A percentile compares a stretch with the other conserved stretches of the same genome.
phyloP scores from a whole-genome alignment of 2,888 invertebrate species.

The Agonopterix alstromeriana region DNA sequence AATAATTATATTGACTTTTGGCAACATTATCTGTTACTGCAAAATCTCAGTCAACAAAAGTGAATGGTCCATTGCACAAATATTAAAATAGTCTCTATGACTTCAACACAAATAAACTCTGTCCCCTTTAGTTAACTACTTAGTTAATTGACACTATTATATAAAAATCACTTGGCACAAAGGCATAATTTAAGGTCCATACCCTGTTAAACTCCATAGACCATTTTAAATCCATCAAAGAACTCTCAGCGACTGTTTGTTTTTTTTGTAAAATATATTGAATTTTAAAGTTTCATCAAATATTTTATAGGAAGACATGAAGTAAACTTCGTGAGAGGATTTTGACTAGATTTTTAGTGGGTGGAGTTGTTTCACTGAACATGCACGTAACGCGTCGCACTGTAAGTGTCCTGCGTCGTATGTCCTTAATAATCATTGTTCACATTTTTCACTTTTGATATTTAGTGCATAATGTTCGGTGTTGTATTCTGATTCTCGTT shows the following conservation, averaged over 20 bases:
- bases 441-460: conserved; percentile 73
- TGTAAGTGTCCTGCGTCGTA: conserved; percentile 34
- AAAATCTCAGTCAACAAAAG: conserved; percentile 28
- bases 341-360: conserved; percentile 65
- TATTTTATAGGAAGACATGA: conserved; percentile 54
- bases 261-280: conserved; percentile 17
- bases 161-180: conserved; percentile 75
- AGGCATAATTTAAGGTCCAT: conserved; percentile 70
- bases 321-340: conserved; percentile 56
- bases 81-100: conserved; percentile 58
- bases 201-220: conserved; percentile 68
- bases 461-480: conserved; percentile 66
- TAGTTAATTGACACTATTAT: conserved; percentile 72
- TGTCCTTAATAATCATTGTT: conserved; percentile 55
- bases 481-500: conserved; percentile 61
- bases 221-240: conserved; percentile 61
- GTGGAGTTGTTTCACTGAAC: conserved; percentile 48
- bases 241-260: conserved; percentile 52
- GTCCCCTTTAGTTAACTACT: conserved; percentile 59
- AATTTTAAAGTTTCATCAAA: conserved; percentile 13
- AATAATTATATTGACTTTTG: conserved; percentile 43
- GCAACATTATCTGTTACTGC: conserved; percentile 48
- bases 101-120: conserved; percentile 62
- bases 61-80: conserved; percentile 63
- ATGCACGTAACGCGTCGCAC: conserved; percentile 35